phyloP scores from a whole-genome alignment of 2,797 vertebrate genomes.

The Nannoperca obscura region DNA sequence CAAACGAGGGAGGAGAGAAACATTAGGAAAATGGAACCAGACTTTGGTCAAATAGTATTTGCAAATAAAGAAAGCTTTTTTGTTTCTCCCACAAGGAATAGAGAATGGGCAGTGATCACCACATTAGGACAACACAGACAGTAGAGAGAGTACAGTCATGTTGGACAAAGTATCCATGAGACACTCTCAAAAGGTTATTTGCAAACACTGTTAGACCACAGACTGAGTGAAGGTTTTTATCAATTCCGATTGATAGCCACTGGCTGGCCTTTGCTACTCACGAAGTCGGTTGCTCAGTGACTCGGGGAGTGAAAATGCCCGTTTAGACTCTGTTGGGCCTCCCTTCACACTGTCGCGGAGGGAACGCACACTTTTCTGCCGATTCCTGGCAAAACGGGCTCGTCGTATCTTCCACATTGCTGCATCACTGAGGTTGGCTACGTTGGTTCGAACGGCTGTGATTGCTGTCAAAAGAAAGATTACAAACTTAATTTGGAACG shows the following conservation, averaged over 20 bases:
- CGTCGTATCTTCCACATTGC: conserved; percentile 99
- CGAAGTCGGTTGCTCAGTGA: conserved; percentile 94
- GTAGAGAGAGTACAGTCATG: not conserved
- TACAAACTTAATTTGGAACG: not conserved
- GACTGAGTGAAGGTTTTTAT: conserved; percentile 44
- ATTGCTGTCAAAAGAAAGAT: conserved; percentile 87
- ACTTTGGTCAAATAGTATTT: conserved; percentile 58
- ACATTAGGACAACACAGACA: not conserved
- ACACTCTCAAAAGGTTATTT: conserved; percentile 22
- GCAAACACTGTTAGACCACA: conserved; percentile 56
- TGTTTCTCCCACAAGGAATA: not conserved
- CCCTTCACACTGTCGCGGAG: conserved; percentile 96
- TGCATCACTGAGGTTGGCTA: conserved; percentile 97
- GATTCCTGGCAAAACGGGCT: conserved; percentile 96
- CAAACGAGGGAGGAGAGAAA: conserved; percentile 59
- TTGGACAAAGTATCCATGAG: not conserved
- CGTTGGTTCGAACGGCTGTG: conserved; percentile 97
- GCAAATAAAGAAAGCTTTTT: conserved; percentile 31
- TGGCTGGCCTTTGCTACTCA: conserved; percentile 85
- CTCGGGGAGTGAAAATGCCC: conserved; percentile 96
- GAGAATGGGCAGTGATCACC: not conserved
- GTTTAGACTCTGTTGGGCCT: conserved; percentile 90
- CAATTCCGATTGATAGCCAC: conserved; percentile 9
- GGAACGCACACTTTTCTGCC: conserved; percentile 96
- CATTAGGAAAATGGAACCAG: conserved; percentile 53